phyloP scores from a whole-genome alignment of 1,140 invertebrate species.

The Trachelipus rathkii region DNA sequence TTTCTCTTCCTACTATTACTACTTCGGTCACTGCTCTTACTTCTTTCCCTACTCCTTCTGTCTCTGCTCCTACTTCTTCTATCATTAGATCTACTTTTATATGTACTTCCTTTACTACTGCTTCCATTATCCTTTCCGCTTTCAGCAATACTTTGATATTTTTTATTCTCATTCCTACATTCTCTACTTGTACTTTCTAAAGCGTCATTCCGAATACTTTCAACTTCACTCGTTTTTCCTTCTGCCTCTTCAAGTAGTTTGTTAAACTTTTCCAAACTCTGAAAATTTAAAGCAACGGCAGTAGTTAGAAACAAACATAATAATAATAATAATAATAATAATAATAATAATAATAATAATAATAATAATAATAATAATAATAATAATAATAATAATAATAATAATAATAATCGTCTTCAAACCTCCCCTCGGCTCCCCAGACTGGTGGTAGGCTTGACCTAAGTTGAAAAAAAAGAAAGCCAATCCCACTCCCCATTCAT shows the following conservation, averaged over 20 bases:
- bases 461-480: no score
- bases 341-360: background rate
- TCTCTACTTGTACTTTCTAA: conserved; percentile 35
- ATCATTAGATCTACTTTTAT: conserved; percentile 21
- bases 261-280: conserved; percentile 43
- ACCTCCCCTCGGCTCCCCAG: no score
- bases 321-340: no score
- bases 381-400: background rate
- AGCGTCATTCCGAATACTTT: conserved; percentile 37
- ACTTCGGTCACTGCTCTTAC: conserved; percentile 24
- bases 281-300: conserved; percentile 14
- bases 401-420: no score
- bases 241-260: conserved; percentile 52
- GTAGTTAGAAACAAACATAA: no score
- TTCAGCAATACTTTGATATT: background rate
- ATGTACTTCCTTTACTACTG: conserved; percentile 23
- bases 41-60: conserved; percentile 43
- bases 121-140: conserved; percentile 12
- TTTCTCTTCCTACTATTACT: background rate
- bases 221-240: conserved; percentile 35
- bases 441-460: no score
- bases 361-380: background rate
- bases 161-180: conserved; percentile 22
- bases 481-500: no score
- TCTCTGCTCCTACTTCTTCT: conserved; percentile 24